Conservation (phyloP, 2,113 vertebrate species). For the Eulacestoma nigropectus region DNA sequence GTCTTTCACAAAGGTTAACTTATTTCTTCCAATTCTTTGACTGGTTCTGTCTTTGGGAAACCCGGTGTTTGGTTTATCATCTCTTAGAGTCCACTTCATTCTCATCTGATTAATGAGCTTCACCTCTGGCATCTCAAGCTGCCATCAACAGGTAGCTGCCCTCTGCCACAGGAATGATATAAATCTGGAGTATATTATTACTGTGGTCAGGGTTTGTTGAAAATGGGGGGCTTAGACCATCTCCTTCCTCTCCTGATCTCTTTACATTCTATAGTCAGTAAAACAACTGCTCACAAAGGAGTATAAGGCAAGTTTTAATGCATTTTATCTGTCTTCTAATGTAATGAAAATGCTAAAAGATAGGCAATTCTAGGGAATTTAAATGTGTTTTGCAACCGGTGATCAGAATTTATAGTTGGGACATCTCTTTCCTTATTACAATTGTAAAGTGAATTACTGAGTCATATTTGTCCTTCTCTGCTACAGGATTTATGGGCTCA, state of each 20-base stretch:
- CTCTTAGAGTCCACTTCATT: background rate
- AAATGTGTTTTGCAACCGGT: background rate
- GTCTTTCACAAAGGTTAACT: too few relatives aligned
- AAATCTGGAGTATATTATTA: too few relatives aligned
- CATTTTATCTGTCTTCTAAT: background rate
- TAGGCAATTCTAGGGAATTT: background rate
- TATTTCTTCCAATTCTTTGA: background rate
- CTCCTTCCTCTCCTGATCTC: background rate
- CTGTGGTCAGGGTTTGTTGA: background rate
- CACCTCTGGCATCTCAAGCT: background rate
- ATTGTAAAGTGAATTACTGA: background rate
- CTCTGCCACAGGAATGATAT: background rate
- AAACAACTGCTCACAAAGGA: background rate
- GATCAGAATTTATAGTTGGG: background rate
- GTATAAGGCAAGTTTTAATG: background rate
- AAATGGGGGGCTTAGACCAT: background rate
- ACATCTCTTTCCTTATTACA: rapidly evolving
- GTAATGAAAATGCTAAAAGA: background rate
- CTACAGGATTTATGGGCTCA: background rate
- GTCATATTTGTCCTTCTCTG: background rate
- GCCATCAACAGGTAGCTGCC: background rate
- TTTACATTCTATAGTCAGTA: background rate
- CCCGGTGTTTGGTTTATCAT: background rate
- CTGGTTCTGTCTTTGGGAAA: background rate
- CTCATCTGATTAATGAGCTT: background rate